Evolutionary conservation across 1,140 invertebrate species (phyloP).

Genomic region (Drosophila sucinea): DNA sequence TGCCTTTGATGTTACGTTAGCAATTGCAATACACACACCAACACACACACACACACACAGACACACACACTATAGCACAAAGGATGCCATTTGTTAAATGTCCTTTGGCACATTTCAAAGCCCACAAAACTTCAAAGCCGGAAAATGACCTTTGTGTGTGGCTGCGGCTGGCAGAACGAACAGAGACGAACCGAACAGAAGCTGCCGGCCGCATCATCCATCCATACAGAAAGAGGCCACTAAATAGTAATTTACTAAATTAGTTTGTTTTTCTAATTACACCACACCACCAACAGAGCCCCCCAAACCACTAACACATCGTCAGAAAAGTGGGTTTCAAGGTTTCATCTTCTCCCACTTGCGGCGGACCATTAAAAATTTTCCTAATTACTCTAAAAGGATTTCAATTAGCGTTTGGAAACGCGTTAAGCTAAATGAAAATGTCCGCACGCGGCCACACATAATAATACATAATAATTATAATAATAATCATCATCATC

Average conservation of each 20-base stretch:
- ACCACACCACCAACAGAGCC: constrained; percentile 18
- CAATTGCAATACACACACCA: constrained; percentile 62
- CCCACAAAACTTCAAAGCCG: constrained; percentile 69
- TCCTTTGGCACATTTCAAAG: constrained; percentile 76
- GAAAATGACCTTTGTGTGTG: constrained; percentile 72
- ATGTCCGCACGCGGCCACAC: constrained; percentile 34
- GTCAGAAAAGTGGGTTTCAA: not conserved
- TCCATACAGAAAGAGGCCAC: constrained; percentile 51
- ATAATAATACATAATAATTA: constrained; percentile 23
- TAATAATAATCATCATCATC: constrained; percentile 37
- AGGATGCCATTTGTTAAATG: constrained; percentile 77
- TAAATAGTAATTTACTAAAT: constrained; percentile 81
- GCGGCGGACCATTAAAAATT: constrained; percentile 46
- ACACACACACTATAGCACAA: constrained; percentile 30
- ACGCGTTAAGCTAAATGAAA: constrained; percentile 59
- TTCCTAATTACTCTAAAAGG: constrained; percentile 77
- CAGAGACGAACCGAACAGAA: constrained; percentile 19
- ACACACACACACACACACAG: constrained; percentile 31
- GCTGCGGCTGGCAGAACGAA: constrained; percentile 10
- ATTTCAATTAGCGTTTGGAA: constrained; percentile 72
- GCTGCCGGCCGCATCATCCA: constrained; percentile 27
- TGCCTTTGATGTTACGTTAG: constrained; percentile 73
- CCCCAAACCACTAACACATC: no score
- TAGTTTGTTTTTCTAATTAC: constrained; percentile 73
- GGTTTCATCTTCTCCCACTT: constrained; percentile 32